Percentiles rank a stretch among this genome's conserved stretches.
phyloP scores from a whole-genome alignment of 2,888 invertebrate species.

The Hoplodrina blanda region DNA sequence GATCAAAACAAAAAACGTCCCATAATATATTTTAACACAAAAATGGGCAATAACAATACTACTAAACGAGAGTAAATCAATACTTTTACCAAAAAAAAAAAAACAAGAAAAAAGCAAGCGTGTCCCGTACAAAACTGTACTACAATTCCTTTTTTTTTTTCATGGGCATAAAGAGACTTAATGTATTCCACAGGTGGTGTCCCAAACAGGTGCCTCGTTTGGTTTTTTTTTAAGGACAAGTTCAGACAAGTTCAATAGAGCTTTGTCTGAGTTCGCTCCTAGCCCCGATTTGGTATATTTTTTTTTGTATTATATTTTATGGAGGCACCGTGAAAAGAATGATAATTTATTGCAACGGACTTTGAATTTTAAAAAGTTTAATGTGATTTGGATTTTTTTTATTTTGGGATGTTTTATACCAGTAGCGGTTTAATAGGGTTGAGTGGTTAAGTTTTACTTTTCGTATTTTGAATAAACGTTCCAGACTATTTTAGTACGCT shows the following conservation, averaged over 20 bases:
- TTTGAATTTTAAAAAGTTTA: conserved; percentile 68
- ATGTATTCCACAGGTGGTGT: conserved; percentile 86
- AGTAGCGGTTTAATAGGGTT: conserved; percentile 51
- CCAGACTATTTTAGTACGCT: too few relatives aligned
- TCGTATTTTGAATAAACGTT: not conserved
- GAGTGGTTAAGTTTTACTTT: conserved; percentile 13
- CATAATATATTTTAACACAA: conserved; percentile 56
- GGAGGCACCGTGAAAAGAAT: conserved; percentile 72
- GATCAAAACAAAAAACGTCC: conserved; percentile 47
- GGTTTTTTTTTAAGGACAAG: conserved; percentile 73
- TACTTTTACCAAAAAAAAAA: conserved; percentile 55
- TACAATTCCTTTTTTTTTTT: conserved; percentile 57
- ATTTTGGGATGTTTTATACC: conserved; percentile 41
- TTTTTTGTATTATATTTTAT: conserved; percentile 59
- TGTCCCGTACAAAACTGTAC: conserved; percentile 66
- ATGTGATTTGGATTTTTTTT: conserved; percentile 51
- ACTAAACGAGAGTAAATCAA: conserved; percentile 66
- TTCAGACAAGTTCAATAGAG: conserved; percentile 86
- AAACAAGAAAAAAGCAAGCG: conserved; percentile 27
- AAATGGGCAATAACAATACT: conserved; percentile 63
- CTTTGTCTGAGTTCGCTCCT: conserved; percentile 80
- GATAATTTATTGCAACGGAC: conserved; percentile 81
- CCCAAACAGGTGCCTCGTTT: conserved; percentile 81
- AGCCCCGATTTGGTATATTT: conserved; percentile 79
- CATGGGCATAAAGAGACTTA: conserved; percentile 63